Base-by-base conservation (phyloP, 2,888 invertebrate genomes). In the Unio delphinus region DNA sequence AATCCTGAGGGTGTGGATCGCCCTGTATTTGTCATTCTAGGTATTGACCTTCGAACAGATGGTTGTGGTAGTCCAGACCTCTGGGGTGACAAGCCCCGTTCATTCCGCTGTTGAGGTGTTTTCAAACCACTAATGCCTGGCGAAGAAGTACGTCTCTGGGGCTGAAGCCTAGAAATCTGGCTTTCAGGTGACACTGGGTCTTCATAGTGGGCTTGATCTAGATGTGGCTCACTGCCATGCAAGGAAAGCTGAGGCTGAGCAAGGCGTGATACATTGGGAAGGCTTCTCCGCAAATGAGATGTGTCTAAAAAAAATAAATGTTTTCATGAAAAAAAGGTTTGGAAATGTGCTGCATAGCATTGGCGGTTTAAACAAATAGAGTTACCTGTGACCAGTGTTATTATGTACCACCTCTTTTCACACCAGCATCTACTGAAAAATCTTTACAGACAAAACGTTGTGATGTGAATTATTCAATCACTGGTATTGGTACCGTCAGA, bases 61-160 rank as follows among this genome's bases (percentile, higher is more conserved):
- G 86, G 85, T n/a, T 80, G 82, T 28, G 86, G 86, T 55, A 87
- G 78, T 59, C 86, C 86, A 65, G 80, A 80, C 61, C 83, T 74
- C 64, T 81, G 79, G 28, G 86, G 87, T 18, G 86, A 86, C 11
- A 81, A 69, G 7, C 83, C 80, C 54, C 84, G 73, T 8, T 76
- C 68, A 30, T 68, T 71, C 45, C 69, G 73, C 59, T 76, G 73
- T 4, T 68, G 65, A 20, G 83, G 81, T 62, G 76, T 77, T 67
- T 77, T 73, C 55, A 81, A 75, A 34, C 81, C 78, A 69, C 80
- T 76, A 20, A 81, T 74, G 69, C 80, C 80, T 1, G 81, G 81
- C 17, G 81, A 77, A 26, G 77, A 68, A 64, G 80, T 77, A 60
- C 81, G 65, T 55, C 66, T 72, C 59, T 72, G 63, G 6, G 77